Conservation (phyloP, 2,797 vertebrate genomes). For the Coccyzus lansbergi region DNA sequence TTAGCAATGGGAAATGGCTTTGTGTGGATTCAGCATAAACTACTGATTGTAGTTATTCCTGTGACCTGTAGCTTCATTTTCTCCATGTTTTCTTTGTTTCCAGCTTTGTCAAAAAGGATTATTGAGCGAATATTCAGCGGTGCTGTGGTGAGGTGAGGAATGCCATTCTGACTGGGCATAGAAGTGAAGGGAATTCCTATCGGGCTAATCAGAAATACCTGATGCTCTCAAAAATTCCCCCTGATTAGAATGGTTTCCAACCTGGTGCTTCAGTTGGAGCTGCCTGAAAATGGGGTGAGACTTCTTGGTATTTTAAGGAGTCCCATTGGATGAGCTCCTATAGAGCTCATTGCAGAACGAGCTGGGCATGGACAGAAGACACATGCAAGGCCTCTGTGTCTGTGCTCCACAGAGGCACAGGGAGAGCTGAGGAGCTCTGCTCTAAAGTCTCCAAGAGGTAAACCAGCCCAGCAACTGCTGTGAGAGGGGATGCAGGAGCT, state of each 20-base stretch:
- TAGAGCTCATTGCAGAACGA: neutral
- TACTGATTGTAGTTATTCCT: conserved; percentile 15
- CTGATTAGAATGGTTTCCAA: neutral
- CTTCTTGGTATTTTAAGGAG: neutral
- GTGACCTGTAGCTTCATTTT: conserved; percentile 39
- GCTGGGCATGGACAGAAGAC: neutral
- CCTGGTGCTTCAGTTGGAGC: neutral
- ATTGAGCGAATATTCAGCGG: conserved; percentile 97
- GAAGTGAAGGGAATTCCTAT: neutral
- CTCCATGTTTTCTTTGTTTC: conserved; percentile 42
- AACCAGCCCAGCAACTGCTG: neutral
- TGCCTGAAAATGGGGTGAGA: neutral
- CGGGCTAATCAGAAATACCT: neutral
- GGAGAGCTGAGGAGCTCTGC: neutral
- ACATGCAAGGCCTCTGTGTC: neutral
- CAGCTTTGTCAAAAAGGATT: conserved; percentile 95
- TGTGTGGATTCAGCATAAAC: neutral
- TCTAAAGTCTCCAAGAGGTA: neutral
- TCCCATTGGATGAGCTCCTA: neutral
- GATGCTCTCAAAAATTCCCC: neutral
- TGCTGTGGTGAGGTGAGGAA: conserved; percentile 93
- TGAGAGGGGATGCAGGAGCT: neutral
- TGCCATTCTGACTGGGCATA: neutral
- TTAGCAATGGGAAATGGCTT: neutral
- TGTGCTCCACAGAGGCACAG: neutral